These are phyloP conservation scores for Leptobrachium leishanense DNA, from an alignment of 2,113 vertebrate species.

Conservation along the genomic window DNA sequence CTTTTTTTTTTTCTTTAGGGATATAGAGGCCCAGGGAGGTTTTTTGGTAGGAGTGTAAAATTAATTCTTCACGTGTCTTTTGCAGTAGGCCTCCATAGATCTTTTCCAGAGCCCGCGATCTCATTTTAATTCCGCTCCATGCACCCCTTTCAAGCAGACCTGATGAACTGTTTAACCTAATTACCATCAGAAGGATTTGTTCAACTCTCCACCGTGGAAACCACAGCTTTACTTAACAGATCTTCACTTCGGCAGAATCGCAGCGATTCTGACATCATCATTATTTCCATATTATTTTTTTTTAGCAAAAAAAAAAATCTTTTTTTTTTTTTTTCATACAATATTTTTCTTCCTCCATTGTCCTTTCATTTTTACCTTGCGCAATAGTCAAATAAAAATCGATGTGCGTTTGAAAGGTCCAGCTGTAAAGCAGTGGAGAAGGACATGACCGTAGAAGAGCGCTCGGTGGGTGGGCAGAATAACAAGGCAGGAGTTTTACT, in stretches of 20 bases:
- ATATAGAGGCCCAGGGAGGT: not conserved
- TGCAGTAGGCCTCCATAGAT: not conserved
- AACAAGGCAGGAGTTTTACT: no score
- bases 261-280: slow-evolving; percentile 40
- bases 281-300: not conserved
- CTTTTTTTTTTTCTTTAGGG: not conserved
- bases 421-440: no score
- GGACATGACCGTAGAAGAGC: no score
- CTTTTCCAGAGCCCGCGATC: not conserved
- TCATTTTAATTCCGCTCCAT: slow-evolving; percentile 50
- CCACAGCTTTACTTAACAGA: slow-evolving; percentile 35
- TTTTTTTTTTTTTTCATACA: not conserved
- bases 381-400: no score
- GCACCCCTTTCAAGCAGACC: slow-evolving; percentile 26
- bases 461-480: no score
- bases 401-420: no score
- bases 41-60: not conserved
- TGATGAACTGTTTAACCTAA: slow-evolving; percentile 52
- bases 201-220: slow-evolving; percentile 40
- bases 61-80: slow-evolving; percentile 43
- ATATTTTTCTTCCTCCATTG: no score
- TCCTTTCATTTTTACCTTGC: no score
- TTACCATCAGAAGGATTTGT: slow-evolving; percentile 46
- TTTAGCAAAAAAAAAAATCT: not conserved
- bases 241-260: slow-evolving; percentile 27